Percentiles rank a stretch among this genome's conserved stretches.
Conservation (phyloP, 2,797 vertebrate species). For the Pantherophis vulpinus region DNA sequence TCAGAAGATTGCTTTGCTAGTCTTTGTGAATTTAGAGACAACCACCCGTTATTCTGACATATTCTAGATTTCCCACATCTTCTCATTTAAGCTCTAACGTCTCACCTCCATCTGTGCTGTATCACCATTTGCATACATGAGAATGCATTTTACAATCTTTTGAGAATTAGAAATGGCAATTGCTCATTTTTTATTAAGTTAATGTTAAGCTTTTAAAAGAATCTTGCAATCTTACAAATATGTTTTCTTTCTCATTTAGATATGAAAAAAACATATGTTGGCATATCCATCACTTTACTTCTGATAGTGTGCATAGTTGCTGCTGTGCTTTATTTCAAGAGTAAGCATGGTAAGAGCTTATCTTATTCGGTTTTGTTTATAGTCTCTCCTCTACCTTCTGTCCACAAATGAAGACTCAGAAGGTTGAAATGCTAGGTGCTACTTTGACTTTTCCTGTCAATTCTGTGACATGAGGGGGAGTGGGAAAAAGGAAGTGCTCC, state of each 20-base stretch:
- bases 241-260: conserved; percentile 18
- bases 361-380: neutral
- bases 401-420: neutral
- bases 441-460: neutral
- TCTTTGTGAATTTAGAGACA: neutral
- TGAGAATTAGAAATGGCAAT: neutral
- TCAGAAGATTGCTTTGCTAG: neutral
- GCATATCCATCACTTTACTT: conserved; percentile 23
- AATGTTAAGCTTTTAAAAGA: neutral
- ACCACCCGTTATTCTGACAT: too few species aligned
- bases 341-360: conserved; percentile 40
- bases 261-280: conserved; percentile 6
- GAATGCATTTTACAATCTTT: neutral
- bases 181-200: neutral
- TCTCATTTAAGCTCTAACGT: neutral
- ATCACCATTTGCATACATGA: neutral
- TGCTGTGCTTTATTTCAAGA: neutral
- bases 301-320: neutral
- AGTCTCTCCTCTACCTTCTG: neutral
- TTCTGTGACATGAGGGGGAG: neutral
- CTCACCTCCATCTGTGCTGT: neutral
- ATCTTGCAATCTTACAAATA: neutral
- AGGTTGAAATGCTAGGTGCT: neutral
- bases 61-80: neutral
- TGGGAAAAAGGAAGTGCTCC: neutral